These are phyloP conservation scores for Chrysodeixis includens DNA, from an alignment of 2,888 invertebrate genomes.

Conservation along the genomic window DNA sequence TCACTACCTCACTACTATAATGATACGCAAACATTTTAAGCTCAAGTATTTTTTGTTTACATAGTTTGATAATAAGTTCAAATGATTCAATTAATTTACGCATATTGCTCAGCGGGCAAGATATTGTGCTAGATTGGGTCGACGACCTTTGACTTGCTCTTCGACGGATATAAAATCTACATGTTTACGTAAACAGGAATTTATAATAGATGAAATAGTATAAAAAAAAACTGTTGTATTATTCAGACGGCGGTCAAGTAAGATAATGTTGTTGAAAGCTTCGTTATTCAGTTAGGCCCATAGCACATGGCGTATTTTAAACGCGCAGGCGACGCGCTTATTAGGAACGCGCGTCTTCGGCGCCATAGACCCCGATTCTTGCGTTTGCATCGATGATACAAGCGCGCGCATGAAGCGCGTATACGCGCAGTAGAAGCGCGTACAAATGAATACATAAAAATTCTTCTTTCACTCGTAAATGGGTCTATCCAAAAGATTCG, in stretches of 20 bases:
- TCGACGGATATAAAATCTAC: background rate
- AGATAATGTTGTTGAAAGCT: too few species aligned
- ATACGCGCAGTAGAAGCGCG: background rate
- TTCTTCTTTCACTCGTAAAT: too few species aligned
- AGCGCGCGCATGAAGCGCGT: too few species aligned
- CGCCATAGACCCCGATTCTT: too few species aligned
- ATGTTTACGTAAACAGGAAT: background rate
- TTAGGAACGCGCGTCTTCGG: too few species aligned
- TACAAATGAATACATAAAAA: too few species aligned
- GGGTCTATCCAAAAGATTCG: too few species aligned
- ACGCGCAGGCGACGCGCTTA: too few species aligned
- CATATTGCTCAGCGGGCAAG: background rate
- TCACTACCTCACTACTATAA: too few species aligned
- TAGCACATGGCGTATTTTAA: too few species aligned
- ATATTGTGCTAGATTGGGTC: constrained; percentile 36
- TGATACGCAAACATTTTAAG: background rate
- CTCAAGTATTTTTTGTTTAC: background rate
- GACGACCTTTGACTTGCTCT: constrained; percentile 26
- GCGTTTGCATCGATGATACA: too few species aligned
- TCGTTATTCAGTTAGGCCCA: too few species aligned
- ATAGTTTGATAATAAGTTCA: background rate
- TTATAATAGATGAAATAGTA: background rate
- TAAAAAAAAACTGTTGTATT: background rate
- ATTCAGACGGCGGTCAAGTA: background rate
- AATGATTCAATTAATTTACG: background rate